Base-by-base conservation (phyloP, 2,888 invertebrate genomes). In the Euphydryas editha region DNA sequence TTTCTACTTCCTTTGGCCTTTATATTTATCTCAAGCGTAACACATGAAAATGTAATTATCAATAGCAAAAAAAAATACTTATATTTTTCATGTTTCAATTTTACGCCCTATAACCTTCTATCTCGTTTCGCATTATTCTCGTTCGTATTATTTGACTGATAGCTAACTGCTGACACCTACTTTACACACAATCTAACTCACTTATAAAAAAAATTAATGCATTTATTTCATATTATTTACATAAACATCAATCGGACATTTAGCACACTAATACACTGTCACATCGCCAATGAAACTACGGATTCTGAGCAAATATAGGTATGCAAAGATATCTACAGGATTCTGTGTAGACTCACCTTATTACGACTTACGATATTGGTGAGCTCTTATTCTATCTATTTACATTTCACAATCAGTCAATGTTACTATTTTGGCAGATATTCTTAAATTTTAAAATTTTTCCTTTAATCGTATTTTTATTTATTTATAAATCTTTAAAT, bases 341-440 rank as follows among this genome's bases (percentile, higher is more conserved):
- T 84, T 83, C 73, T 81, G 82, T 78, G 81, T 83, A 82, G 79
- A 81, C 77, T 84, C 84, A 79, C 79, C 83, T 80, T 81, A 79
- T 83, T 78, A 78, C 81, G 78, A 80, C 84, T 88, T 87, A 87
- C 75, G 84, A 80, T 85, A 86, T 83, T 81, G 86, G 85, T 88
- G 88, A 90, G 85, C 81, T 81, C 87, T 91, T 90, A 90, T 71
- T 78, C 88, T 90, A 90, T 77, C 78, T 92, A 92, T 91, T 81
- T 92, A 92, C 92, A 91, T 86, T 88, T 89, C 89, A 90, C 90
- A 88, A 87, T 92, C 92, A 92, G 92, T 92, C 92, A 86, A 89
- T 90, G 81, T 86, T 85, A 83, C 84, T 86, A 87, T 87, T 90
- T 91, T 90, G 90, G 91, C 90, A 90, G 87, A 84, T 79, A 77